Percentiles rank a stretch among this genome's conserved stretches.
Evolutionary conservation across 2,797 vertebrate species (phyloP).

Genomic region (Aplochiton taeniatus): DNA sequence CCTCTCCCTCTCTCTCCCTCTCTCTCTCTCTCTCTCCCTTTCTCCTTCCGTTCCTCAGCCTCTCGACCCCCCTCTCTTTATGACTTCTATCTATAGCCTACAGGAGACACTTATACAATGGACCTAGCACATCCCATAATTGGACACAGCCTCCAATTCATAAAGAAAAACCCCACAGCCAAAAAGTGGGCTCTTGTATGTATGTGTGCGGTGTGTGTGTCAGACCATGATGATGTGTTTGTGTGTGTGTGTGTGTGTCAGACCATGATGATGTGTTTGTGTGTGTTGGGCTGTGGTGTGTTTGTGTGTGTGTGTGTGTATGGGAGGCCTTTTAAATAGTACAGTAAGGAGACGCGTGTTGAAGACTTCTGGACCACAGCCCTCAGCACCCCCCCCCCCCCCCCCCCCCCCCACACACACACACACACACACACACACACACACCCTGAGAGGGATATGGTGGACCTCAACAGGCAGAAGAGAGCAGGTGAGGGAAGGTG

Average conservation of each 20-base stretch:
- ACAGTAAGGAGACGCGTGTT: neutral
- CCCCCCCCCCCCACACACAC: no score
- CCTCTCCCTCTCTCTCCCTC: neutral
- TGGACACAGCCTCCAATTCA: conserved; percentile 39
- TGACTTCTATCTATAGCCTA: conserved; percentile 31
- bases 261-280: neutral
- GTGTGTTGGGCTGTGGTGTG: conserved; percentile 10
- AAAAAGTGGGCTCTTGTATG: conserved; percentile 15
- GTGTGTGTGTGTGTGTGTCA: conserved; percentile 6
- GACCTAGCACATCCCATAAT: conserved; percentile 52
- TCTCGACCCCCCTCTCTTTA: neutral
- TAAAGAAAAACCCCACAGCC: conserved; percentile 39
- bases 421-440: no score
- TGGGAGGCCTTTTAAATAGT: neutral
- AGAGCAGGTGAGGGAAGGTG: neutral
- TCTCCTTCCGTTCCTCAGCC: neutral
- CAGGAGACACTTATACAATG: conserved; percentile 53
- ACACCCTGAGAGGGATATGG: conserved; percentile 35
- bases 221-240: conserved; percentile 4
- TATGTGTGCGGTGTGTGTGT: neutral
- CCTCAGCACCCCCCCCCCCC: conserved; percentile 14
- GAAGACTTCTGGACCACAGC: conserved; percentile 28
- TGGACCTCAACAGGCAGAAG: conserved; percentile 20
- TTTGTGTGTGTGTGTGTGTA: conserved; percentile 3
- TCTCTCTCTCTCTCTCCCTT: neutral